Evolutionary conservation across 2,888 invertebrate genomes (phyloP).

Genomic region (Archips crataeganus): DNA sequence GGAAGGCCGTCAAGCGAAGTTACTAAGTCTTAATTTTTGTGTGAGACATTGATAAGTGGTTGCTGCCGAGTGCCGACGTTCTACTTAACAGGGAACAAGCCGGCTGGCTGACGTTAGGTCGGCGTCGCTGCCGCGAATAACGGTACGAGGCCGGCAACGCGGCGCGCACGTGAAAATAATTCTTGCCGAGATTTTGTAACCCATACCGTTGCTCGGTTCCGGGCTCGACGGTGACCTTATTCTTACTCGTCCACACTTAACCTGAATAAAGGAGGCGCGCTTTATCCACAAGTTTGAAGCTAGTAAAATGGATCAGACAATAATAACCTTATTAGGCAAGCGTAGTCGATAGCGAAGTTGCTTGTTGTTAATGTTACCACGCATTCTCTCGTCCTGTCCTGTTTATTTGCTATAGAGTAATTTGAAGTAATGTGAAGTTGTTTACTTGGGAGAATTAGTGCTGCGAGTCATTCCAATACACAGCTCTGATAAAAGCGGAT

Average conservation of each 20-base stretch:
- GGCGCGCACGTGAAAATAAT: conserved; percentile 83
- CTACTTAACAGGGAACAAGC: conserved; percentile 65
- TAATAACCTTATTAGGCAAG: background rate
- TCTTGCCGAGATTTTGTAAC: conserved; percentile 85
- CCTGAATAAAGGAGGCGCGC: conserved; percentile 16
- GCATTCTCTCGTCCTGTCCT: conserved; percentile 9
- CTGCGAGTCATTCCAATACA: background rate
- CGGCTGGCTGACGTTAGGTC: conserved; percentile 62
- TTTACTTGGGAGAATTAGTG: background rate
- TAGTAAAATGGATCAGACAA: conserved; percentile 1
- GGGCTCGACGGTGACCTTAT: conserved; percentile 83
- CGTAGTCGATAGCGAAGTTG: background rate
- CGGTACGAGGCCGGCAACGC: conserved; percentile 66
- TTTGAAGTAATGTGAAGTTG: conserved; percentile 6
- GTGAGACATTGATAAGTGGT: conserved; percentile 48
- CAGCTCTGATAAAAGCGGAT: conserved; percentile 9
- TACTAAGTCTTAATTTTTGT: conserved; percentile 38
- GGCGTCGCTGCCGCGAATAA: conserved; percentile 68
- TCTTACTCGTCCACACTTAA: conserved; percentile 69
- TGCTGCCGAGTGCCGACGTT: conserved; percentile 54
- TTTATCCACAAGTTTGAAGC: background rate
- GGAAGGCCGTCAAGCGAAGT: background rate
- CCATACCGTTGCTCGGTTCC: conserved; percentile 83
- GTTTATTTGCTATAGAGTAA: conserved; percentile 27
- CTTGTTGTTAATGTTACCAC: conserved; percentile 5